Evolutionary conservation across 2,113 vertebrate genomes (phyloP).

Genomic region (Ammodytes dubius): DNA sequence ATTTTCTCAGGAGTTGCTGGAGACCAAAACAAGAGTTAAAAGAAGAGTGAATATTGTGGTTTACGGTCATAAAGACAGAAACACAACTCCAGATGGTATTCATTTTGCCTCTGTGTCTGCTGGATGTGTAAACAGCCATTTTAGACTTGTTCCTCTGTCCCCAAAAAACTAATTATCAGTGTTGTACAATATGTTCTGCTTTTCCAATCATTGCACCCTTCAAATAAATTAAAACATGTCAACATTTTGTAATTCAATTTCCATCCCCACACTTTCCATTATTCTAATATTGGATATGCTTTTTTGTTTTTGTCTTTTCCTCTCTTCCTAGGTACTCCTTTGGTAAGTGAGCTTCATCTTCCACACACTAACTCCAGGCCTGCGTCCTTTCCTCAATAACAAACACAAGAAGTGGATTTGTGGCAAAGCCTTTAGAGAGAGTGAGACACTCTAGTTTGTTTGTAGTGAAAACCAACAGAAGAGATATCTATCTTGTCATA

Average conservation of each 20-base stretch:
- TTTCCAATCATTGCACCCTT: neutral
- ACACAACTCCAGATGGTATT: neutral
- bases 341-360: slow-evolving; percentile 75
- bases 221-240: neutral
- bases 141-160: neutral
- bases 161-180: neutral
- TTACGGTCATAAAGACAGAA: neutral
- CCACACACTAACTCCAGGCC: neutral
- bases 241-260: neutral
- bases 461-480: neutral
- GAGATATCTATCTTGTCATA: neutral
- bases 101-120: neutral
- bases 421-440: slow-evolving; percentile 9
- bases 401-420: slow-evolving; percentile 17
- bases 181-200: neutral
- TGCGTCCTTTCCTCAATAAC: neutral
- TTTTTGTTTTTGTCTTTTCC: neutral
- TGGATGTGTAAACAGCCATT: neutral
- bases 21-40: neutral
- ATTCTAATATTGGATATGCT: neutral
- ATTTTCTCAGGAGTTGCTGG: neutral
- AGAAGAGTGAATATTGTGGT: neutral
- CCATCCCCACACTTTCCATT: neutral
- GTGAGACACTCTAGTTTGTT: slow-evolving; percentile 1
- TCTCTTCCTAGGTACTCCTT: slow-evolving; percentile 83